These are phyloP conservation scores for Arrhamphus sclerolepis DNA, from an alignment of 2,797 vertebrate genomes.

Conservation along the genomic window DNA sequence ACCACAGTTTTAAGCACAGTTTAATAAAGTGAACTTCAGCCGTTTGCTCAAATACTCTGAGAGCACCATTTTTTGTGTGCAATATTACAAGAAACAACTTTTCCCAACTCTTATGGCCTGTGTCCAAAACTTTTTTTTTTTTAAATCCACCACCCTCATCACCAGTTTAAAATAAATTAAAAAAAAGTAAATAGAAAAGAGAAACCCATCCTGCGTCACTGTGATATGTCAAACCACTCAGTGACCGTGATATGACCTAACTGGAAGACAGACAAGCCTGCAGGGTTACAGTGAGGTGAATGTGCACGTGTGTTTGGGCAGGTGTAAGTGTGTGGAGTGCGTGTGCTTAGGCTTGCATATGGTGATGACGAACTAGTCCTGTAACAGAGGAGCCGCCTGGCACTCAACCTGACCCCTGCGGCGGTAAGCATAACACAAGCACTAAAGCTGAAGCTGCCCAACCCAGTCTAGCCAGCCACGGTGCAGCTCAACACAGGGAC, in stretches of 20 bases:
- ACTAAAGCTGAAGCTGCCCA: slow-evolving; percentile 50
- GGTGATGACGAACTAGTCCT: slow-evolving; percentile 40
- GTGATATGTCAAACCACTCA: slow-evolving; percentile 44
- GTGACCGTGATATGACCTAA: slow-evolving; percentile 76
- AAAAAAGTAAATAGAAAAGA: slow-evolving; percentile 9
- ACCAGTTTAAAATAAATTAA: slow-evolving; percentile 1
- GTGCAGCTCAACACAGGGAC: slow-evolving; percentile 46
- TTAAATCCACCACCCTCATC: no score
- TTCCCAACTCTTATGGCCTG: no score
- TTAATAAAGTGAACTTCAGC: neutral
- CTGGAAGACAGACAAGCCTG: slow-evolving; percentile 42
- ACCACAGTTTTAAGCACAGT: neutral
- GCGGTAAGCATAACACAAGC: slow-evolving; percentile 54
- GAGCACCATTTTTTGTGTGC: no score
- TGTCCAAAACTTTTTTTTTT: no score
- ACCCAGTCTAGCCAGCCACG: slow-evolving; percentile 32
- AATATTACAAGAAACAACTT: no score
- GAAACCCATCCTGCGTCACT: slow-evolving; percentile 26
- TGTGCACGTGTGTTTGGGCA: neutral
- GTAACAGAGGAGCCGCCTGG: slow-evolving; percentile 57
- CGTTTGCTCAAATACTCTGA: neutral
- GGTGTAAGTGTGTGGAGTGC: neutral
- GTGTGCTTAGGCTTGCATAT: slow-evolving; percentile 17
- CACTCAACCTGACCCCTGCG: slow-evolving; percentile 68
- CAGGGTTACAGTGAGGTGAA: slow-evolving; percentile 59